These are phyloP conservation scores for Acanthococcus lagerstroemiae DNA, from an alignment of 2,888 invertebrate genomes.

Conservation along the genomic window DNA sequence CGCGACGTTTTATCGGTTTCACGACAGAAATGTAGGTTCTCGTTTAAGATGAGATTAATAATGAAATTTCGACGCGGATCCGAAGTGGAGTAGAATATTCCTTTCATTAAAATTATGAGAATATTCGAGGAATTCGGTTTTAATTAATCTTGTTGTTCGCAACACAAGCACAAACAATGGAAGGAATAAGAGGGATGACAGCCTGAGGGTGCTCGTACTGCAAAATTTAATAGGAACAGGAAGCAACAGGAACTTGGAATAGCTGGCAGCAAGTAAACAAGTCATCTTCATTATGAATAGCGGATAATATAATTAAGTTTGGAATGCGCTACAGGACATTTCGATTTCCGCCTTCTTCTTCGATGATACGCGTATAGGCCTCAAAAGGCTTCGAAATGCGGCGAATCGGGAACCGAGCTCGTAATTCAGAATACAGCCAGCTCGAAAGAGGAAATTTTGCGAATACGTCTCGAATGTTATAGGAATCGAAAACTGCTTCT, in stretches of 20 bases:
- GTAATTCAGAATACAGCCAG: no score
- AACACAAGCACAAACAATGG: conserved; percentile 23
- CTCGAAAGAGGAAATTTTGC: no score
- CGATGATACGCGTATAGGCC: no score
- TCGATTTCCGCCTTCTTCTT: conserved; percentile 15
- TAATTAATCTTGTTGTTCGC: conserved; percentile 29
- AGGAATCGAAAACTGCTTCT: no score
- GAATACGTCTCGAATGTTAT: no score
- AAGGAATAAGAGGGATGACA: conserved; percentile 14
- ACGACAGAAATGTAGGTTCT: conserved; percentile 24
- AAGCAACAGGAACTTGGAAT: conserved; percentile 23
- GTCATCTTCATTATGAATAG: conserved; percentile 28
- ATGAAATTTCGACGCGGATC: conserved; percentile 17
- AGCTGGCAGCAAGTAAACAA: conserved; percentile 27
- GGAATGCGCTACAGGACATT: conserved; percentile 30
- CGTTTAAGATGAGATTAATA: conserved; percentile 29
- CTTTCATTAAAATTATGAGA: conserved; percentile 30
- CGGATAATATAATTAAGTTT: conserved; percentile 29
- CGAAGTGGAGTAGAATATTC: conserved; percentile 24
- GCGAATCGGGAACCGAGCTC: no score
- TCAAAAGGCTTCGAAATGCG: no score
- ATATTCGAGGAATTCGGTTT: conserved; percentile 29
- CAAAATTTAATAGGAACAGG: conserved; percentile 23
- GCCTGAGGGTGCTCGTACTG: conserved; percentile 24
- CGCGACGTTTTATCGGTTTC: conserved; percentile 27